Base-by-base conservation (phyloP, 2,888 invertebrate genomes). In the Bruchidius siliquastri region DNA sequence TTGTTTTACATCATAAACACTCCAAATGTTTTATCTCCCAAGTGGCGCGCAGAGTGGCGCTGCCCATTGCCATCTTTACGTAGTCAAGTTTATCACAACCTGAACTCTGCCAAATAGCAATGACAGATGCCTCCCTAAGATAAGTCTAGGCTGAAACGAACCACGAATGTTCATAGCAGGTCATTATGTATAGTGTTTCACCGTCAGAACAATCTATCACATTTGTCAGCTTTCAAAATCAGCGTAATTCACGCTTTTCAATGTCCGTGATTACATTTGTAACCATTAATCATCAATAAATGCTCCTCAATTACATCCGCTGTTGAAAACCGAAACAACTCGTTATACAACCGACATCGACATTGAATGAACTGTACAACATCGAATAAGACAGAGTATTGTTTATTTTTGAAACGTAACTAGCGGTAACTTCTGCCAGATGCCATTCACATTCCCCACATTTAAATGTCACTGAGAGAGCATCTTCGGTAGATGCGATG, bases 401-500 rank as follows among this genome's bases (percentile, higher is more conserved):
- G 18, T 49, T 49, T 13, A 13, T 13, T 13, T 49, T 49, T 49
- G 49, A 49, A 49, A 49, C 13, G 18, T 49, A 49, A 49, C 3
- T 49, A 49, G 18, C 49, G 49, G 49, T 4, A 13, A 70, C 76
- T 78, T 72, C 72, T 71, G 74, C 72, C 69, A 72, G 68, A 72
- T 74, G 20, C 82, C 84, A 71, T 76, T 77, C 77, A 76, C 75
- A 73, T 73, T 66, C 71, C 74, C 71, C 73, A 75, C 73, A 74
- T 70, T 69, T 74, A 74, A 67, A 74, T 67, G 72, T 70, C 70
- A 74, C 26, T n/a, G n/a, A 26, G 49, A 73, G 68, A 75, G 49
- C 49, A 49, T 49, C 49, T 79, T 75, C 78, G 76, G 76, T 49
- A 22, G 68, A 67, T 66, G 70, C 2, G 10, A 71, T 20, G 26